A percentile compares a stretch with the other conserved stretches of the same genome.
Conservation (phyloP, 2,113 vertebrate genomes). For the Ibidorhyncha struthersii region DNA sequence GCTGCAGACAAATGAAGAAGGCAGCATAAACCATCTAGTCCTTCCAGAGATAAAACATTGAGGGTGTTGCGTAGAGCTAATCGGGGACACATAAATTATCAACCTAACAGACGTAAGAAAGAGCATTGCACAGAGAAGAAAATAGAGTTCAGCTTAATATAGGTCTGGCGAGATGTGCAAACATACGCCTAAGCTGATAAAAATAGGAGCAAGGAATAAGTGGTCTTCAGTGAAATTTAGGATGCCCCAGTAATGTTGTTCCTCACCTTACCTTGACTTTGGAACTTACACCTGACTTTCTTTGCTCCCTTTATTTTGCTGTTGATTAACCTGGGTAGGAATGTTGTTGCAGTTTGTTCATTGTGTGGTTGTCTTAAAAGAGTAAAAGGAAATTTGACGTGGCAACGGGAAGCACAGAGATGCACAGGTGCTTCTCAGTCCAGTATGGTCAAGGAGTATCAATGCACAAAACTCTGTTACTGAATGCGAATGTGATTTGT, state of each 20-base stretch:
- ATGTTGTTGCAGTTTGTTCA: not conserved
- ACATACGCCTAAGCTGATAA: not conserved
- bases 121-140: not conserved
- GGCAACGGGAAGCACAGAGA: not conserved
- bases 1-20: not conserved
- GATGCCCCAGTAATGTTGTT: not conserved
- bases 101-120: not conserved
- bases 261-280: not conserved
- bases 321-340: not conserved
- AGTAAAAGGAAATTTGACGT: not conserved
- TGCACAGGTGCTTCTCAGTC: not conserved
- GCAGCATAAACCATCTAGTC: not conserved
- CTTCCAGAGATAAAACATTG: not conserved
- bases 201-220: not conserved
- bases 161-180: not conserved
- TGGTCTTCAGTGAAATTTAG: not conserved
- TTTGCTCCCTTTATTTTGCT: not conserved
- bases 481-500: not conserved
- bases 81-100: not conserved
- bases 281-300: not conserved
- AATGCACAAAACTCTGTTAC: not conserved
- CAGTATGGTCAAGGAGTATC: not conserved
- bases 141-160: not conserved
- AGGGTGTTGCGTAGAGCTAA: not conserved
- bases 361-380: not conserved